Percentiles rank a stretch among this genome's conserved stretches.
Evolutionary conservation across 1,140 invertebrate species (phyloP).

Genomic region (Drosophila willistoni): DNA sequence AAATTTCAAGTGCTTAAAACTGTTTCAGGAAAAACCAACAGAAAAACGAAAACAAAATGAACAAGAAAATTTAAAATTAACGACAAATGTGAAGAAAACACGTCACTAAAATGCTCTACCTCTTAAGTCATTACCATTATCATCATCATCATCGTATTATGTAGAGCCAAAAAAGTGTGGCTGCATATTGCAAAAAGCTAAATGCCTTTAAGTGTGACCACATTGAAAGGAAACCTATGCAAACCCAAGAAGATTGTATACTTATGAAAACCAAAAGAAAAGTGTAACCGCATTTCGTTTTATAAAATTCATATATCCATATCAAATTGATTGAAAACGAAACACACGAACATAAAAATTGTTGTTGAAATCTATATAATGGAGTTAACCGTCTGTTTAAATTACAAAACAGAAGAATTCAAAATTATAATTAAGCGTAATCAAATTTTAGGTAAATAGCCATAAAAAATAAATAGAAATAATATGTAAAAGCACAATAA

Average conservation of each 20-base stretch:
- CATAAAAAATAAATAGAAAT: slow-evolving; percentile 52
- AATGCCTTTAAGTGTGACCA: neutral
- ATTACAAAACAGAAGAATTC: neutral
- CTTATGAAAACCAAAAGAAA: neutral
- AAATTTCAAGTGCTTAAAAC: slow-evolving; percentile 32
- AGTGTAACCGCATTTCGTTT: too few relatives aligned
- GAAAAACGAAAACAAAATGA: neutral
- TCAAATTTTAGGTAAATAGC: slow-evolving; percentile 72
- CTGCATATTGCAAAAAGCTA: neutral
- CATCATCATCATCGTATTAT: neutral
- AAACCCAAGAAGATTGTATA: neutral
- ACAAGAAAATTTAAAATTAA: slow-evolving; percentile 52
- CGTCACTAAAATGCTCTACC: neutral
- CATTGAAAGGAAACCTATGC: neutral
- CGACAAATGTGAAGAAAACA: slow-evolving; percentile 3
- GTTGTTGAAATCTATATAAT: neutral
- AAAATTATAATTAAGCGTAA: slow-evolving; percentile 61
- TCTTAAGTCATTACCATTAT: neutral
- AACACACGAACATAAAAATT: neutral
- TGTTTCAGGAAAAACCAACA: slow-evolving; percentile 1
- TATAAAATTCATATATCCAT: too few relatives aligned
- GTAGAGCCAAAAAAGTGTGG: too few relatives aligned
- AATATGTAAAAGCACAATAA: slow-evolving; percentile 36
- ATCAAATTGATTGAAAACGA: too few relatives aligned
- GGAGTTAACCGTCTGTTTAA: neutral